Conservation (phyloP, 2,113 vertebrate species). For the Pandion haliaetus region DNA sequence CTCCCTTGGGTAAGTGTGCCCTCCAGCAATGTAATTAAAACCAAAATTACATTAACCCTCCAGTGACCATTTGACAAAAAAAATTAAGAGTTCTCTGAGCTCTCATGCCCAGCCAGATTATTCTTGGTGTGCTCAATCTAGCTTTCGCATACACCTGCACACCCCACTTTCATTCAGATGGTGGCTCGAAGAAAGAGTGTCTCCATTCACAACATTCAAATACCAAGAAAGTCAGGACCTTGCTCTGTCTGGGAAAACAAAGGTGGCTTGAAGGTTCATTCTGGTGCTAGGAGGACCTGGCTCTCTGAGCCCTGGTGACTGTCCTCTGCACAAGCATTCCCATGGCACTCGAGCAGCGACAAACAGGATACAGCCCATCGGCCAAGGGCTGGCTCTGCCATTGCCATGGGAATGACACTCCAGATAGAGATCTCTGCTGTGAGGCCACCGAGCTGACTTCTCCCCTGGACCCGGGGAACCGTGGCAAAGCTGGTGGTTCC, state of each 20-base stretch:
- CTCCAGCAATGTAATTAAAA: conserved; percentile 51
- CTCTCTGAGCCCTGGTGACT: neutral
- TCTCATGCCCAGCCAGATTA: neutral
- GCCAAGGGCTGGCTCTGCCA: neutral
- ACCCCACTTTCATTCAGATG: neutral
- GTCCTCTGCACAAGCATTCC: neutral
- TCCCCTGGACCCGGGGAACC: neutral
- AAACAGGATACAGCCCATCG: neutral
- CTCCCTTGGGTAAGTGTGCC: neutral
- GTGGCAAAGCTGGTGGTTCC: neutral
- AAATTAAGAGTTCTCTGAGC: neutral
- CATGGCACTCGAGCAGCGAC: accelerated
- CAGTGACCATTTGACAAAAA: conserved; percentile 22
- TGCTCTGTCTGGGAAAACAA: neutral
- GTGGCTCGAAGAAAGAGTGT: neutral
- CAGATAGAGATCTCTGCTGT: neutral
- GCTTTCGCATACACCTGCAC: neutral
- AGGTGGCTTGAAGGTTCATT: accelerated
- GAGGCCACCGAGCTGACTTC: neutral
- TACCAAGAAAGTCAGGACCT: neutral
- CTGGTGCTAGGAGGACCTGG: neutral
- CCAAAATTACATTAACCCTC: conserved; percentile 58
- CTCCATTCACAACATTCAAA: neutral
- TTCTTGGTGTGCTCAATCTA: accelerated
- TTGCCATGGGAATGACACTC: neutral